phyloP scores from a whole-genome alignment of 2,113 vertebrate genomes.

The Cebidichthys violaceus region DNA sequence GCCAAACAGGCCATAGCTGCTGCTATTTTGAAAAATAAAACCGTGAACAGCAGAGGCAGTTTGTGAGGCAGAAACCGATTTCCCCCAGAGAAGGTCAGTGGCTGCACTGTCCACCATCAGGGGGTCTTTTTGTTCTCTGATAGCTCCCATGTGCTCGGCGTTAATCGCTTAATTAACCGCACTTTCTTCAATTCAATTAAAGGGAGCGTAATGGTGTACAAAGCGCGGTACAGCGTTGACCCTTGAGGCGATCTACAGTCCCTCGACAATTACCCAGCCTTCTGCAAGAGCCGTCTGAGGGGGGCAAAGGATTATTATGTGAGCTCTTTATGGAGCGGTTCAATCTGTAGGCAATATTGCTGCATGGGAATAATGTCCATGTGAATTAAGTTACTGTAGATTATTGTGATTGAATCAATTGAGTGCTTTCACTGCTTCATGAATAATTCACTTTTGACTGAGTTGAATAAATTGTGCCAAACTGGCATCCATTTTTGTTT shows the following conservation, averaged over 20 bases:
- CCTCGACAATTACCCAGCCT: constrained; percentile 50
- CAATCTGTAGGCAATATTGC: background rate
- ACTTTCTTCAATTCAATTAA: constrained; percentile 72
- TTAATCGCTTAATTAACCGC: constrained; percentile 78
- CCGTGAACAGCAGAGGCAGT: constrained; percentile 8
- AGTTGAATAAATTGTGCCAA: constrained; percentile 14
- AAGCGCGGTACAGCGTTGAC: constrained; percentile 47
- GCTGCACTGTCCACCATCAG: constrained; percentile 36
- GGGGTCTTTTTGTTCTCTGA: constrained; percentile 50
- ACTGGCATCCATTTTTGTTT: constrained; percentile 3
- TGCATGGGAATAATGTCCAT: background rate
- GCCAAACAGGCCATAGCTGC: background rate
- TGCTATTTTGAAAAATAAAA: constrained; percentile 1
- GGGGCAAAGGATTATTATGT: constrained; percentile 17
- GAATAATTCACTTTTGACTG: constrained; percentile 21
- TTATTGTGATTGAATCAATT: constrained; percentile 24
- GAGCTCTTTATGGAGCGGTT: constrained; percentile 37
- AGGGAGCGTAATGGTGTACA: constrained; percentile 59
- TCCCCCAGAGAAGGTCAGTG: constrained; percentile 49
- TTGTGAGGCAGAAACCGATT: constrained; percentile 17
- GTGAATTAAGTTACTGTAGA: constrained; percentile 25
- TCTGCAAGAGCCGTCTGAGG: constrained; percentile 8
- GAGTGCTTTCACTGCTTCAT: constrained; percentile 5
- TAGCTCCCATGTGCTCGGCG: constrained; percentile 42
- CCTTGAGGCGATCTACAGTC: constrained; percentile 48